Conservation (phyloP, 2,888 invertebrate genomes). For the Drosophila recens region DNA sequence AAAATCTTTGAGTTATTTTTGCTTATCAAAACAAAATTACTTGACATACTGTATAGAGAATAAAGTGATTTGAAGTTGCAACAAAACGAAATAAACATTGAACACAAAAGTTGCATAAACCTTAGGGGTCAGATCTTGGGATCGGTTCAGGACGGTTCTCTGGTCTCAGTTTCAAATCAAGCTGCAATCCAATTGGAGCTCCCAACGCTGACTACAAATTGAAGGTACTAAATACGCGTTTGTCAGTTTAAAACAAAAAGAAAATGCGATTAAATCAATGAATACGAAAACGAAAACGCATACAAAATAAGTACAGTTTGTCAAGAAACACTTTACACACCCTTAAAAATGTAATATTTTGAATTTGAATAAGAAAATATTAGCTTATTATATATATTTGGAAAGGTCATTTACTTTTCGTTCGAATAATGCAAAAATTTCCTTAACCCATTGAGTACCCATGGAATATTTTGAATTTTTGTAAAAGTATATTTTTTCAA, state of each 20-base stretch:
- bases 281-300: constrained; percentile 12
- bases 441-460: too few relatives aligned
- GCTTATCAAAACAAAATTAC: not conserved
- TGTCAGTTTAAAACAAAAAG: constrained; percentile 50
- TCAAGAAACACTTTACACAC: too few relatives aligned
- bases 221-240: constrained; percentile 76
- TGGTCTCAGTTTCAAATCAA: constrained; percentile 48
- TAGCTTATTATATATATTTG: too few relatives aligned
- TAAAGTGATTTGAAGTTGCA: constrained; percentile 31
- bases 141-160: constrained; percentile 40
- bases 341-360: too few relatives aligned
- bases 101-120: constrained; percentile 59
- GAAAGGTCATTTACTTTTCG: too few relatives aligned
- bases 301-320: constrained; percentile 6
- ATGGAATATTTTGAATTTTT: too few relatives aligned
- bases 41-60: not conserved
- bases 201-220: constrained; percentile 74
- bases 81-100: constrained; percentile 42
- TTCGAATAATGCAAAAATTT: too few relatives aligned
- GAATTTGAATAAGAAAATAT: too few relatives aligned
- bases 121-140: constrained; percentile 31
- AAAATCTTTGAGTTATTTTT: not conserved
- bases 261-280: constrained; percentile 50
- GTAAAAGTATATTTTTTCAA: too few relatives aligned
- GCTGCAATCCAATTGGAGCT: constrained; percentile 58